Evolutionary conservation across 2,888 invertebrate species (phyloP).

Genomic region (Pristionchus japonicus): DNA sequence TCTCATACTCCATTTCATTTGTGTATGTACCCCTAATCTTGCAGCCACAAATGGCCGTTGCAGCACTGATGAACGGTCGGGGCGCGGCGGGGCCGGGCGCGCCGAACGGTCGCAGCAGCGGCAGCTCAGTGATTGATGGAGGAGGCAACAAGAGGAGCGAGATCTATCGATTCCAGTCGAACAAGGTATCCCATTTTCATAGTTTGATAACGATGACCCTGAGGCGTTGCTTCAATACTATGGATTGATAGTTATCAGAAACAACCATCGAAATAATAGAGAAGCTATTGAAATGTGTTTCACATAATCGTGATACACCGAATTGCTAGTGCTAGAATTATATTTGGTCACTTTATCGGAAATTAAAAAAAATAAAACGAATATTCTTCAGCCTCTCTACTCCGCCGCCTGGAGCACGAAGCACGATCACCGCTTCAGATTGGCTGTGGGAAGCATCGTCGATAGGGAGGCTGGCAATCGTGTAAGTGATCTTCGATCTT

Average conservation of each 20-base stretch:
- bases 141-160: constrained; percentile 19
- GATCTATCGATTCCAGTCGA: constrained; percentile 44
- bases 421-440: constrained; percentile 55
- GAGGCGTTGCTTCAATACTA: no score
- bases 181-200: background rate
- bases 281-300: background rate
- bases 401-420: constrained; percentile 45
- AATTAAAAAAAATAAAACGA: background rate
- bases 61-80: constrained; percentile 11
- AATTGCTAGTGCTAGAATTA: no score
- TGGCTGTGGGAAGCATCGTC: constrained; percentile 66
- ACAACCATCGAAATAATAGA: no score
- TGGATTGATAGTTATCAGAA: no score
- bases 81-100: background rate
- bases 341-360: background rate
- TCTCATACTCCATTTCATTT: no score
- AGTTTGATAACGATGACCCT: no score
- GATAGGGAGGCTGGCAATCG: constrained; percentile 63
- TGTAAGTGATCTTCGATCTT: constrained; percentile 45
- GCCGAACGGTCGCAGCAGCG: background rate
- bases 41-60: constrained; percentile 32
- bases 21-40: no score
- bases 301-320: background rate
- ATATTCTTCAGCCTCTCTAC: background rate
- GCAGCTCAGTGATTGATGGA: background rate